phyloP scores from a whole-genome alignment of 2,888 invertebrate genomes.

The Psylliodes chrysocephalus region DNA sequence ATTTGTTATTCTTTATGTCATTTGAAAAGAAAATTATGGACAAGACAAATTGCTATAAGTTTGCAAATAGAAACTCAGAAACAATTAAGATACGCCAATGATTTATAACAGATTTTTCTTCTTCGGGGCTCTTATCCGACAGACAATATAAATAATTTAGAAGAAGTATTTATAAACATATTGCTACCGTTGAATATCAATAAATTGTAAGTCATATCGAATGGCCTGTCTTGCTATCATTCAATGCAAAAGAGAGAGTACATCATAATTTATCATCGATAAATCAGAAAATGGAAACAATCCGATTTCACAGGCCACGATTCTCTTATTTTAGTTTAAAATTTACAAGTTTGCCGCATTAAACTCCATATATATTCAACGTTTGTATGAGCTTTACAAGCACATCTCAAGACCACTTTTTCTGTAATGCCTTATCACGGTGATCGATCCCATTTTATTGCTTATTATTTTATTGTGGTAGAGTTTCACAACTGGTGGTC shows the following conservation, averaged over 20 bases:
- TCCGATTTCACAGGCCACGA: slow-evolving; percentile 37
- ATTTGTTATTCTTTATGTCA: too few species aligned
- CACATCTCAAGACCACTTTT: slow-evolving; percentile 48
- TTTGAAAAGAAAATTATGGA: too few species aligned
- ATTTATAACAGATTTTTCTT: slow-evolving; percentile 24
- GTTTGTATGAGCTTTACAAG: slow-evolving; percentile 52
- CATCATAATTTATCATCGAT: slow-evolving; percentile 51
- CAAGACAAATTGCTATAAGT: too few species aligned
- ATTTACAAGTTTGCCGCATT: slow-evolving; percentile 44
- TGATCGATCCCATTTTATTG: slow-evolving; percentile 49
- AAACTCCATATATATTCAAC: slow-evolving; percentile 48
- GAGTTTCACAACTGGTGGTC: slow-evolving; percentile 52
- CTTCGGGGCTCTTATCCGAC: slow-evolving; percentile 11
- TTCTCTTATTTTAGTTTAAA: slow-evolving; percentile 42
- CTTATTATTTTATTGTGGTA: slow-evolving; percentile 55
- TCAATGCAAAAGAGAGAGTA: slow-evolving; percentile 43
- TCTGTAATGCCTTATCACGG: slow-evolving; percentile 50
- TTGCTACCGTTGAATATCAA: slow-evolving; percentile 20
- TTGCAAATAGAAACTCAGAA: too few species aligned
- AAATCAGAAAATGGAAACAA: slow-evolving; percentile 49
- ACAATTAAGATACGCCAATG: too few species aligned
- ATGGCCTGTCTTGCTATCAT: slow-evolving; percentile 40
- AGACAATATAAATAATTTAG: slow-evolving; percentile 32
- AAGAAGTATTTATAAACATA: slow-evolving; percentile 28
- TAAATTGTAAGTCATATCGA: slow-evolving; percentile 23